Evolutionary conservation across 1,140 invertebrate species (phyloP), one percentile per base, ranked within the genome.

Genomic region (Octopus sinensis): DNA sequence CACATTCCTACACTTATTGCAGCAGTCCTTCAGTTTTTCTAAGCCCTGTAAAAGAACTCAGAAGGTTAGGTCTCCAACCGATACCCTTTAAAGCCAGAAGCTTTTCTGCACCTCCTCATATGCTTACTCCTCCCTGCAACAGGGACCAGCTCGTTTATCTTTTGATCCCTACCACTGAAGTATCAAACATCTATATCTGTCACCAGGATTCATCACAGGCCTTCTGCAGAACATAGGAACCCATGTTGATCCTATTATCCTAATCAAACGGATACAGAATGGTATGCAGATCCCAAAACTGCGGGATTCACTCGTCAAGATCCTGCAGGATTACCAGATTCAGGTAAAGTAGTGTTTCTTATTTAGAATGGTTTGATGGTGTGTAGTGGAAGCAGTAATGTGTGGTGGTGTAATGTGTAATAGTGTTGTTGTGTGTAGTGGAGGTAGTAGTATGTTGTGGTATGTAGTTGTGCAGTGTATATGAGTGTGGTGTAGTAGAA

Each of bases 321-420:
- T 99, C 93, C 93, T 99, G 90, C 95, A 95, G 87, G 97, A 99
- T 90, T 98, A 97, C 88, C 96, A 96, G 90, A 91, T 98, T 56
- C 97, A 98, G 92, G 93, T 94, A 89, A 85, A 68, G 51, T 6
- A 73, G 56, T 73, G 53, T n/a, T 30, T 43, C 23, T 43, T 17
- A 52, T 10, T 77, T 52, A 30, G 30, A 52, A 12, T 17, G 10
- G 30, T 77, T 12, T 77, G 30, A 30, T n/a, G 12, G 30, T 17
- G 12, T 12, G 3, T 17, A n/a, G 10, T 30, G 10, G 30, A 12
- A 1, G 10, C 1, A n/a, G n/a, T n/a, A 12, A 30, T 10, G 10
- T 77, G 10, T 30, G 30, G n/a, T 17, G 12, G 12, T 13, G 10
- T 17, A 77, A 17, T 30, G 30, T 52, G 30, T 17, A 17, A 30